phyloP scores from a whole-genome alignment of 1,140 invertebrate genomes.

The Lordiphosa stackelbergi region DNA sequence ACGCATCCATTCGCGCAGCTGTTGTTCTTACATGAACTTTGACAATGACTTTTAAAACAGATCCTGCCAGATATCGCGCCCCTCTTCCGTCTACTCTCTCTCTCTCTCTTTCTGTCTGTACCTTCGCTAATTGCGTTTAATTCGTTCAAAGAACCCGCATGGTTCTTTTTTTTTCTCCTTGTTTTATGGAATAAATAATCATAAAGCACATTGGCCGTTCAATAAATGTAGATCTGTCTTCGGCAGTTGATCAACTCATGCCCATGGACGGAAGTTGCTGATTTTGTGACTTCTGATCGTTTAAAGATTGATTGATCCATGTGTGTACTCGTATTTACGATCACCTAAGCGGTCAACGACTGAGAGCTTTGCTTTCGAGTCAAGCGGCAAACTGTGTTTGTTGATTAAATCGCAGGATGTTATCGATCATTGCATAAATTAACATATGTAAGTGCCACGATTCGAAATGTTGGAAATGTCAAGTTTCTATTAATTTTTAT shows the following conservation, averaged over 20 bases:
- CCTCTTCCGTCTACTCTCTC: too few relatives aligned
- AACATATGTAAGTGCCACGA: constrained; percentile 35
- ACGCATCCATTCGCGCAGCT: constrained; percentile 27
- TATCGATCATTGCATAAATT: constrained; percentile 75
- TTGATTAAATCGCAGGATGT: constrained; percentile 72
- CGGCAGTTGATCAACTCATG: constrained; percentile 38
- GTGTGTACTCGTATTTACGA: constrained; percentile 61
- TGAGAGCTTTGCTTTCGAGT: constrained; percentile 48
- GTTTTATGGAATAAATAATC: constrained; percentile 43
- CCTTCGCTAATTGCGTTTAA: constrained; percentile 73
- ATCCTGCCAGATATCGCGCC: constrained; percentile 21
- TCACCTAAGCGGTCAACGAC: constrained; percentile 39
- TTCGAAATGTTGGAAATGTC: constrained; percentile 14
- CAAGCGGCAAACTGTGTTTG: constrained; percentile 49
- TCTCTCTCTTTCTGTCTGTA: constrained; percentile 16
- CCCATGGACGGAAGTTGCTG: constrained; percentile 64
- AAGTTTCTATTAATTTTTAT: constrained; percentile 48
- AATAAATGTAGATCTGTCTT: constrained; percentile 30
- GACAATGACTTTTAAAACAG: constrained; percentile 35
- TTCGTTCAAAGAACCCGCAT: constrained; percentile 73
- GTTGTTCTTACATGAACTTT: constrained; percentile 27
- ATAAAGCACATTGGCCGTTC: constrained; percentile 41
- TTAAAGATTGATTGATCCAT: constrained; percentile 73
- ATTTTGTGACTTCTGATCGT: constrained; percentile 66
- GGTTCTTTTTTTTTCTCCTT: constrained; percentile 22